Percentiles rank a stretch among this genome's conserved stretches.
Evolutionary conservation across 2,888 invertebrate species (phyloP).

Genomic region (Sinopyrophorus schimmeli): DNA sequence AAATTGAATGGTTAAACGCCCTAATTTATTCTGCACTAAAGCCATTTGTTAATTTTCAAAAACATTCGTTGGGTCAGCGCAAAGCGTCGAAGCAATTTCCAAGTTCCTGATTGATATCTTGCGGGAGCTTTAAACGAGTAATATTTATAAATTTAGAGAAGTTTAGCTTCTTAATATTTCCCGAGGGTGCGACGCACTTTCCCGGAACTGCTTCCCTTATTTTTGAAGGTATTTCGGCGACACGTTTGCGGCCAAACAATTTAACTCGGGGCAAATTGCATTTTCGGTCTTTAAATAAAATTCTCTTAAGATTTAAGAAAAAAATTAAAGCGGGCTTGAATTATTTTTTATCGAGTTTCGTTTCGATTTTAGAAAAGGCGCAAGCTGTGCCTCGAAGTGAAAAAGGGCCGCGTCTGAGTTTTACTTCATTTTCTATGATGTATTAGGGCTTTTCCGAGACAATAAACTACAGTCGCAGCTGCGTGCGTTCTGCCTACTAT

Average conservation of each 20-base stretch:
- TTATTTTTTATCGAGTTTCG: too few species aligned
- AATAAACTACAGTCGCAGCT: slow-evolving; percentile 14
- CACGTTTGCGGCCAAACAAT: too few species aligned
- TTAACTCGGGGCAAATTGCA: too few species aligned
- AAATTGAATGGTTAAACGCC: too few species aligned
- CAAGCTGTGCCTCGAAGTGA: too few species aligned
- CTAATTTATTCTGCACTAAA: too few species aligned
- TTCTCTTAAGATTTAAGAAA: too few species aligned
- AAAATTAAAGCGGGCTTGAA: too few species aligned
- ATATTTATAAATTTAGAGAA: slow-evolving; percentile 24
- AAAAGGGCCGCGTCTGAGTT: too few species aligned
- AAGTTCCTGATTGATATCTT: slow-evolving; percentile 23
- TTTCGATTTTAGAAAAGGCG: too few species aligned
- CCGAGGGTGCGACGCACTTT: slow-evolving; percentile 21
- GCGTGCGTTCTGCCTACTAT: slow-evolving; percentile 7
- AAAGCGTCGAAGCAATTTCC: slow-evolving; percentile 7
- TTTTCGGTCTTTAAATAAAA: too few species aligned
- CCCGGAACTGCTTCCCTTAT: slow-evolving; percentile 8
- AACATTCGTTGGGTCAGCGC: background rate
- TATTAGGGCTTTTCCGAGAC: slow-evolving; percentile 9
- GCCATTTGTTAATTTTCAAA: too few species aligned
- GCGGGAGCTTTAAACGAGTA: slow-evolving; percentile 18
- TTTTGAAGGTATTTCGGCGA: background rate
- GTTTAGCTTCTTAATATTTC: slow-evolving; percentile 18
- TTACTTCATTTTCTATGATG: slow-evolving; percentile 13